Conservation (phyloP, 2,797 vertebrate species). For the Caiman crocodilus region DNA sequence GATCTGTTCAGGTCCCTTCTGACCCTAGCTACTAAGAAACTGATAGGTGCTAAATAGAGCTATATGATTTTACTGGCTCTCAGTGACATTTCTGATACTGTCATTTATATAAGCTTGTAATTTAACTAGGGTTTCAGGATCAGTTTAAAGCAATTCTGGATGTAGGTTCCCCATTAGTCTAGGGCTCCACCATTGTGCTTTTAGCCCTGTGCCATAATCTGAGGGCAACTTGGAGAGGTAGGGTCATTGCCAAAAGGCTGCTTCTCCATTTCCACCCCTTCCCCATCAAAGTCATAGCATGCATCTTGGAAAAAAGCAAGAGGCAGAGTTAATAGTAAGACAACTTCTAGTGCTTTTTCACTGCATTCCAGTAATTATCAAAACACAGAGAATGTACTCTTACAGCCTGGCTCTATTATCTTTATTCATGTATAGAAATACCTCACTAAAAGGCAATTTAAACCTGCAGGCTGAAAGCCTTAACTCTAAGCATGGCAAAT, state of each 20-base stretch:
- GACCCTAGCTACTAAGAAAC: too few species aligned
- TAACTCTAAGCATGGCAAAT: not conserved
- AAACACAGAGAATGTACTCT: not conserved
- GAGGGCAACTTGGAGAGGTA: not conserved
- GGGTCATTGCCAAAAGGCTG: not conserved
- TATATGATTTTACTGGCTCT: not conserved
- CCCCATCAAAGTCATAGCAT: not conserved
- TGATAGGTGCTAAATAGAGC: not conserved
- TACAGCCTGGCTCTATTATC: not conserved
- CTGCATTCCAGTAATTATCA: not conserved
- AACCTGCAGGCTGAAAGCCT: not conserved
- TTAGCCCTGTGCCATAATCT: not conserved
- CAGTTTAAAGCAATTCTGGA: not conserved
- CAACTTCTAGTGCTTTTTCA: not conserved
- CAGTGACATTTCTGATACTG: not conserved
- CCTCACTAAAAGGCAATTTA: conserved; percentile 6
- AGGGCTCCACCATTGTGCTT: not conserved
- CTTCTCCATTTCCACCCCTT: not conserved
- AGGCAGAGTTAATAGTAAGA: not conserved
- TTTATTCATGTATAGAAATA: not conserved
- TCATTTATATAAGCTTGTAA: not conserved
- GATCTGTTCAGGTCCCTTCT: too few species aligned
- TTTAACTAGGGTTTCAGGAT: not conserved
- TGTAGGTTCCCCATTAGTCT: not conserved
- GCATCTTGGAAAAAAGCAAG: not conserved